A percentile compares a stretch with the other conserved stretches of the same genome.
Evolutionary conservation across 2,888 invertebrate species (phyloP).

Genomic region (Plagodis pulveraria): DNA sequence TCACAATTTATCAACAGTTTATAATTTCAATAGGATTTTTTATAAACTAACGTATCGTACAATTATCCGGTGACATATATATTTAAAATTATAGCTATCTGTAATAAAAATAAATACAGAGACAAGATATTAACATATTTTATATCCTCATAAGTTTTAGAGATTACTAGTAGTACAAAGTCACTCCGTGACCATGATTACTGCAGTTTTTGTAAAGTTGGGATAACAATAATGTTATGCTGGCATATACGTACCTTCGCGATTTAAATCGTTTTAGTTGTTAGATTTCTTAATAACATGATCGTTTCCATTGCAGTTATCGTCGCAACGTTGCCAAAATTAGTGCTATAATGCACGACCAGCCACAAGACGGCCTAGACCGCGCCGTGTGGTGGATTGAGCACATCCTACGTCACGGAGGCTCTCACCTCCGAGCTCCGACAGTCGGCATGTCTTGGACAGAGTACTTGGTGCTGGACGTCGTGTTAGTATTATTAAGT

Average conservation of each 20-base stretch:
- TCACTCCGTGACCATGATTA: too few species aligned
- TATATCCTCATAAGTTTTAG: too few species aligned
- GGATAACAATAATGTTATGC: not conserved
- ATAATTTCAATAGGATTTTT: too few species aligned
- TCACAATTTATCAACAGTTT: too few species aligned
- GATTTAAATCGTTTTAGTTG: too few species aligned
- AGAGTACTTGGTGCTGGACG: slow-evolving; percentile 44
- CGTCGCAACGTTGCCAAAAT: slow-evolving; percentile 9
- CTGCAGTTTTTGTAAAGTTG: not conserved
- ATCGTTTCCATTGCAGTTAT: slow-evolving; percentile 9
- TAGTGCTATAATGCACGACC: slow-evolving; percentile 21
- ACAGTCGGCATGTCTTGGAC: slow-evolving; percentile 49
- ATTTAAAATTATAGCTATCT: too few species aligned
- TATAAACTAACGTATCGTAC: too few species aligned
- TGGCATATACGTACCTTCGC: not conserved
- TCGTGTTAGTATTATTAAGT: slow-evolving; percentile 18
- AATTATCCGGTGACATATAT: too few species aligned
- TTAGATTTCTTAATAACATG: not conserved
- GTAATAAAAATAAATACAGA: too few species aligned
- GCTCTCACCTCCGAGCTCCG: slow-evolving; percentile 65
- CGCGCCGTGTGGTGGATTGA: slow-evolving; percentile 80
- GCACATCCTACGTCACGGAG: slow-evolving; percentile 67
- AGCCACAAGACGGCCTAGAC: slow-evolving; percentile 23
- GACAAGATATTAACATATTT: too few species aligned
- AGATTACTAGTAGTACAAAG: too few species aligned